Evolutionary conservation across 2,797 vertebrate genomes (phyloP).

Genomic region (Bucorvus abyssinicus): DNA sequence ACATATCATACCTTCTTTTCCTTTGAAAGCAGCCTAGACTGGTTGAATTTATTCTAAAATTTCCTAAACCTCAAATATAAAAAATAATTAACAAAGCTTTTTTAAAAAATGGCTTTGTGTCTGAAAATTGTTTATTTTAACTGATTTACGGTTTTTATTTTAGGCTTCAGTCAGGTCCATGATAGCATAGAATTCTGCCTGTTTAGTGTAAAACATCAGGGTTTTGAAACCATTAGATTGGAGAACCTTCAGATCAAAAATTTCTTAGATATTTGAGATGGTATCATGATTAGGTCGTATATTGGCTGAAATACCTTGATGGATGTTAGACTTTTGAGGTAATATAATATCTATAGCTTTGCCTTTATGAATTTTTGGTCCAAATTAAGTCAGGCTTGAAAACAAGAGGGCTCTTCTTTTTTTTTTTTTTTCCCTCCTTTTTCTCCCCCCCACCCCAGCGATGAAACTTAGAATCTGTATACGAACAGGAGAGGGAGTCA

Average conservation of each 20-base stretch:
- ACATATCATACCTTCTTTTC: not conserved
- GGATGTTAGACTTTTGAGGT: not conserved
- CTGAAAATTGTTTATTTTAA: not conserved
- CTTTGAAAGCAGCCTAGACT: not conserved
- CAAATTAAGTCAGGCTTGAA: not conserved
- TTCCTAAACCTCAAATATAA: not conserved
- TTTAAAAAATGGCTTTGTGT: not conserved
- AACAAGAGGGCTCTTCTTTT: not conserved
- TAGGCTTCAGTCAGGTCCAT: not conserved
- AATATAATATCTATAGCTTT: not conserved
- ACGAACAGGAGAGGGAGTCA: fast-evolving
- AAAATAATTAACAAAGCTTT: not conserved
- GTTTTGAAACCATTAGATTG: not conserved
- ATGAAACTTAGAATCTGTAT: not conserved
- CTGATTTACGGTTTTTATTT: fast-evolving
- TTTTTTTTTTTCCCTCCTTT: fast-evolving
- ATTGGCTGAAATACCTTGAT: not conserved
- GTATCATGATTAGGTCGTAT: not conserved
- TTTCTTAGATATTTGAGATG: not conserved
- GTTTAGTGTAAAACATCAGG: not conserved
- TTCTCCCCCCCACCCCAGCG: fast-evolving
- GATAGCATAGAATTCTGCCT: not conserved
- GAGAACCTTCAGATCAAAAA: not conserved
- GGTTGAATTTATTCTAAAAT: not conserved
- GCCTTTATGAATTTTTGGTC: not conserved